These are phyloP conservation scores for Archivesica marissinica DNA, from an alignment of 1,140 invertebrate genomes.

Conservation along the genomic window DNA sequence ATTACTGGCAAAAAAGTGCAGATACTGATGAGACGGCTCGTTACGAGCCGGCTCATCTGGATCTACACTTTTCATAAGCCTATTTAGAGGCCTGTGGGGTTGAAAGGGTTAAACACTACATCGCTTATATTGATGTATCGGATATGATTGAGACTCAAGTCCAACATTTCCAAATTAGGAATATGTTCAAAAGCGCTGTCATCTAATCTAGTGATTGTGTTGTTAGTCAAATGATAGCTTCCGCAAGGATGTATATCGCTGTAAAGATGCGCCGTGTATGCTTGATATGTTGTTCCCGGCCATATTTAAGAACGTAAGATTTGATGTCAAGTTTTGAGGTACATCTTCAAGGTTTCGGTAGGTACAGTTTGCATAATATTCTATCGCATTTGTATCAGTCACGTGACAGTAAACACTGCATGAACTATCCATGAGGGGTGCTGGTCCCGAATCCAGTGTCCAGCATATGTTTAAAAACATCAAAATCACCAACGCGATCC, in stretches of 20 bases:
- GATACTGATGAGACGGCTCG: too few species aligned
- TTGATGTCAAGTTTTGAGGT: not conserved
- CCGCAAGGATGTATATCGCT: not conserved
- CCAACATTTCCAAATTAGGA: not conserved
- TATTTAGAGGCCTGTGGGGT: too few species aligned
- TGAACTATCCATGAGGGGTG: too few species aligned
- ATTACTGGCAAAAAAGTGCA: too few species aligned
- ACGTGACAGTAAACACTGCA: not conserved
- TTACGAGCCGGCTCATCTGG: too few species aligned
- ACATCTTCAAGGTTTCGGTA: not conserved
- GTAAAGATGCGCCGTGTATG: not conserved
- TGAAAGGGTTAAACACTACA: not conserved
- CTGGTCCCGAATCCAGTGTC: not conserved
- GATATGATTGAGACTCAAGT: constrained; percentile 15
- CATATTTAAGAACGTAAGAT: not conserved
- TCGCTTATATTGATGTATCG: not conserved
- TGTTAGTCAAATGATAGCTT: not conserved
- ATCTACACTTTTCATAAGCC: too few species aligned
- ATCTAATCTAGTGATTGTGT: not conserved
- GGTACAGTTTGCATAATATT: not conserved
- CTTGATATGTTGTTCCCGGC: not conserved
- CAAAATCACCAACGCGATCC: not conserved
- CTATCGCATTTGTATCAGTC: not conserved
- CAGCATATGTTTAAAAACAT: not conserved
- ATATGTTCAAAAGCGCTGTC: not conserved